Evolutionary conservation across 2,888 invertebrate species (phyloP), one percentile per base, ranked within the genome.

Genomic region (Phasia obesa): DNA sequence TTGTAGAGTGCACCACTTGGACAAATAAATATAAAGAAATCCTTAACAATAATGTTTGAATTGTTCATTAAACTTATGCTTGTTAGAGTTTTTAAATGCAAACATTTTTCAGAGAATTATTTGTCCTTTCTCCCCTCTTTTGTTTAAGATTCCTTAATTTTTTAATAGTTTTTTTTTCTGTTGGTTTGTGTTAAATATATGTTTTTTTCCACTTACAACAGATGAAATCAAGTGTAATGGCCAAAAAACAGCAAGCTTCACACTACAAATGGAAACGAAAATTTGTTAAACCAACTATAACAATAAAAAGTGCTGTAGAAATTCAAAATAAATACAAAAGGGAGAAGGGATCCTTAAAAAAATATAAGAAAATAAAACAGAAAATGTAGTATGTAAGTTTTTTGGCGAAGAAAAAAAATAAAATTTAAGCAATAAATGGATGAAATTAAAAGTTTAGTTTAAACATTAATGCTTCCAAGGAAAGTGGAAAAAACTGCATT

Each of bases 31-130:
- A 59, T 25, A 60, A 44, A 57, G 25, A 21, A 69, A 69, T 62
- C 35, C 38, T 69, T 57, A 51, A 76, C 31, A 65, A 70, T 76
- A 42, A 59, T 60, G 21, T 67, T 85, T 77, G 47, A 84, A 78
- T 83, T 79, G 83, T 78, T 83, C 85, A 85, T 85, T 86, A 85
- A 86, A 85, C 82, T 81, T 86, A 82, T 78, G 71, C 76, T 84
- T 81, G 78, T 79, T 81, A 77, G 85, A 81, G 19, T 70, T 51
- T 57, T 81, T 78, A 79, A 84, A 84, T 84, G 81, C 79, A 69
- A 85, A 77, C 64, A 81, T 82, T 83, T 76, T 75, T 51, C 71
- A 31, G 53, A 78, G 51, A 53, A 27, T 21, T n/a, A 17, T 23
- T 35, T 67, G 57, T 35, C 11, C 3, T 11, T 35, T 35, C 59